Evolutionary conservation across 2,113 vertebrate species (phyloP).

Genomic region (Dryoscopus gambensis): DNA sequence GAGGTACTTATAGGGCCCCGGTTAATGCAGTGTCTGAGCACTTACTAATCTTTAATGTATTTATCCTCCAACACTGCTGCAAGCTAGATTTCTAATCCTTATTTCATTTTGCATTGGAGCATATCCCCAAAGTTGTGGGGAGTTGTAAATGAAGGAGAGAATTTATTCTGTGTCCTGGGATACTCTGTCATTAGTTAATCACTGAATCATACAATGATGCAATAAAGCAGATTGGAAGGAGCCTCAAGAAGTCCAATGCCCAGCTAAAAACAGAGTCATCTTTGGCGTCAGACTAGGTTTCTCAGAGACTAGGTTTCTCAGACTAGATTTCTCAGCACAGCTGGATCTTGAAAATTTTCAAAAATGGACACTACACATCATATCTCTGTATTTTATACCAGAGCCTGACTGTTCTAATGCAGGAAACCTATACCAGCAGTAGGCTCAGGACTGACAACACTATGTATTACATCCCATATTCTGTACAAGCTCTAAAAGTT

Average conservation of each 20-base stretch:
- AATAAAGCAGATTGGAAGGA: neutral
- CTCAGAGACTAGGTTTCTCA: too few species aligned
- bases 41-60: conserved; percentile 30
- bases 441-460: neutral
- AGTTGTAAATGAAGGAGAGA: neutral
- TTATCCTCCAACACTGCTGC: neutral
- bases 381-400: neutral
- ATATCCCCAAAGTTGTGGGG: neutral
- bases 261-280: neutral
- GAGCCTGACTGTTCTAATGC: neutral
- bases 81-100: neutral
- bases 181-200: neutral
- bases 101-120: conserved; percentile 9
- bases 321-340: neutral
- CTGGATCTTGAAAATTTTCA: neutral
- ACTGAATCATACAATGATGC: neutral
- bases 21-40: neutral
- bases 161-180: neutral
- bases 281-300: neutral
- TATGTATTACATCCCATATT: neutral
- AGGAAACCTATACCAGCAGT: neutral
- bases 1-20: neutral
- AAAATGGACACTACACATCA: neutral
- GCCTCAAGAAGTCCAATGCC: neutral
- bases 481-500: neutral